Evolutionary conservation across 2,888 invertebrate genomes (phyloP).

Genomic region (Monoplex corrugatus): DNA sequence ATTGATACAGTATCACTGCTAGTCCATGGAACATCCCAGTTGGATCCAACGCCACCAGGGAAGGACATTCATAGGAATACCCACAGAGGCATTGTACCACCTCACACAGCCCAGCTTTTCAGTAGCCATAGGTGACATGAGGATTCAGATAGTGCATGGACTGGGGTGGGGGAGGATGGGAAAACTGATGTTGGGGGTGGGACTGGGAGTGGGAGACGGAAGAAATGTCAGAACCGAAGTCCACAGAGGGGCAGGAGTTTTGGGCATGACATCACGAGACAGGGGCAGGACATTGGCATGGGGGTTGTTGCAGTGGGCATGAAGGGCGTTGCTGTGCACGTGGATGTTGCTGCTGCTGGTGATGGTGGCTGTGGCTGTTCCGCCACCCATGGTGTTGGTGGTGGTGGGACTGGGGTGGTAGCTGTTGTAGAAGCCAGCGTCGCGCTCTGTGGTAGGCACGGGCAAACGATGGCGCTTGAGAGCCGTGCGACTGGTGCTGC

Average conservation of each 20-base stretch:
- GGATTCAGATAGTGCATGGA: conserved; percentile 40
- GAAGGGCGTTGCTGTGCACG: conserved; percentile 59
- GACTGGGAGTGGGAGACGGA: conserved; percentile 73
- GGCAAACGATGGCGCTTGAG: conserved; percentile 60
- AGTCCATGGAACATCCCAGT: not conserved
- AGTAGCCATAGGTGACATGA: conserved; percentile 35
- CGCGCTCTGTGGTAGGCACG: conserved; percentile 64
- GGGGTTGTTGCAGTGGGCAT: conserved; percentile 58
- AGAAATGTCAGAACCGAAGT: conserved; percentile 76
- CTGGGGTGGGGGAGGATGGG: not conserved
- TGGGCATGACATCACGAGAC: conserved; percentile 67
- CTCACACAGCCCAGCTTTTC: not conserved
- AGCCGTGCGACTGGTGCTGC: conserved; percentile 40
- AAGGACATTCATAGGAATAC: not conserved
- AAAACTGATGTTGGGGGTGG: not conserved
- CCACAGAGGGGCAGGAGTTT: conserved; percentile 69
- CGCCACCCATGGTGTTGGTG: conserved; percentile 44
- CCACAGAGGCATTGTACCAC: not conserved
- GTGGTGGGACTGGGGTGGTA: conserved; percentile 47
- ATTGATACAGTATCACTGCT: no score
- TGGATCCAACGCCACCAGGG: not conserved
- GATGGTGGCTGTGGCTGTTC: conserved; percentile 40
- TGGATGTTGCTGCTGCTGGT: conserved; percentile 61
- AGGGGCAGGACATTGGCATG: conserved; percentile 1
- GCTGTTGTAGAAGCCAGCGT: conserved; percentile 54